phyloP scores from a whole-genome alignment of 2,797 vertebrate genomes.

The Fringilla coelebs region DNA sequence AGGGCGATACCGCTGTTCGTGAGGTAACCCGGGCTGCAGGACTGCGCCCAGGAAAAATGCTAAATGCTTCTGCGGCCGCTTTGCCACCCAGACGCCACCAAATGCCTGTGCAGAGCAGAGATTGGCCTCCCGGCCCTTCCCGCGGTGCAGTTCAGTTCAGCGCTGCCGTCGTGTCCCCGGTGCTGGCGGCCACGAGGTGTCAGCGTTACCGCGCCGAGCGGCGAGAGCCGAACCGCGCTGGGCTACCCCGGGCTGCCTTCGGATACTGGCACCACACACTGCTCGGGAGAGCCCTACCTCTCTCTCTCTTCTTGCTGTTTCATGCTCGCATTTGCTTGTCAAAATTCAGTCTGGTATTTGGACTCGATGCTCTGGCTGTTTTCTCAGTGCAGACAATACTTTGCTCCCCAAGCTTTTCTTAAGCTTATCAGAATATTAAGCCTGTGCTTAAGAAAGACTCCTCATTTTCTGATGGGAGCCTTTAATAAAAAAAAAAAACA shows the following conservation, averaged over 20 bases:
- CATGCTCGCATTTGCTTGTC: background rate
- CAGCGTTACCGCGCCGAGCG: constrained; percentile 40
- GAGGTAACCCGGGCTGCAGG: background rate
- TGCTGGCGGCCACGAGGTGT: constrained; percentile 41
- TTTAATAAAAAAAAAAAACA: background rate
- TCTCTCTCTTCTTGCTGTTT: accelerated
- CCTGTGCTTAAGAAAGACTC: background rate
- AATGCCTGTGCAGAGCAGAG: accelerated
- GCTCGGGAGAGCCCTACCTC: too few relatives aligned
- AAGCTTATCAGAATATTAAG: background rate
- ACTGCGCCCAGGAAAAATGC: accelerated
- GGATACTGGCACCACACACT: accelerated
- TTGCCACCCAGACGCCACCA: background rate
- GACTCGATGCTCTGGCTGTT: background rate
- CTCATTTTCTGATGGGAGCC: background rate
- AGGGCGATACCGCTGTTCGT: accelerated
- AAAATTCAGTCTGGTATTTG: background rate
- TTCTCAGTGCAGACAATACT: background rate
- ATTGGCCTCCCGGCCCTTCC: accelerated
- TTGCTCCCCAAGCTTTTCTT: background rate
- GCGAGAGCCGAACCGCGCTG: background rate
- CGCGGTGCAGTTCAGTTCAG: accelerated
- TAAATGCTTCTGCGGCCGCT: accelerated
- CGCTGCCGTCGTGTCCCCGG: background rate
- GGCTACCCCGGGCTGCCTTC: accelerated